phyloP scores from a whole-genome alignment of 1,140 invertebrate genomes.

The Drosophila sechellia region DNA sequence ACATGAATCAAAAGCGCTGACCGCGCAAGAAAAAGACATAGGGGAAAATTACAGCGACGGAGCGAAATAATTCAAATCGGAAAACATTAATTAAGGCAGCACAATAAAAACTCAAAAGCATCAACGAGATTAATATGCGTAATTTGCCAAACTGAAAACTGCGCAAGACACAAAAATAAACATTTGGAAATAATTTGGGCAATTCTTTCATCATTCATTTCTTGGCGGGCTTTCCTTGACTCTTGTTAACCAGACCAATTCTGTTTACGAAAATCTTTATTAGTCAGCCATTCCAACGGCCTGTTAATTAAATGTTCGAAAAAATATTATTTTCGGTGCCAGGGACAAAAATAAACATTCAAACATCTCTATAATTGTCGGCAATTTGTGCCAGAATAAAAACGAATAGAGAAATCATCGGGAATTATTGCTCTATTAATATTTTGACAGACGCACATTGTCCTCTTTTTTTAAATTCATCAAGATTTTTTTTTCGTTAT shows the following conservation, averaged over 20 bases:
- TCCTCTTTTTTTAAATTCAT: slow-evolving; percentile 32
- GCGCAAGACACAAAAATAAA: slow-evolving; percentile 20
- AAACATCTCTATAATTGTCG: slow-evolving; percentile 26
- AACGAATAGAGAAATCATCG: slow-evolving; percentile 22
- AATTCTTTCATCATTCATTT: slow-evolving; percentile 4
- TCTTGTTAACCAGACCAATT: slow-evolving; percentile 13
- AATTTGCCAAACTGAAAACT: slow-evolving; percentile 14
- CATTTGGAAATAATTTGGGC: slow-evolving; percentile 9
- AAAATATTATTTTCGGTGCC: slow-evolving; percentile 31
- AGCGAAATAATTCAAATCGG: slow-evolving; percentile 29
- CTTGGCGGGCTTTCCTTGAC: neutral
- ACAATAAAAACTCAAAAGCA: slow-evolving; percentile 57
- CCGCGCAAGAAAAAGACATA: slow-evolving; percentile 16
- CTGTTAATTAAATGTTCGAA: slow-evolving; percentile 25
- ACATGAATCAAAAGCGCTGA: slow-evolving; percentile 51
- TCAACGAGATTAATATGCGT: slow-evolving; percentile 26
- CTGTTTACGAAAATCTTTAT: slow-evolving; percentile 28
- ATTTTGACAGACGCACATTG: slow-evolving; percentile 41
- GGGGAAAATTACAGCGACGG: slow-evolving; percentile 17
- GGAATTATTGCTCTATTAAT: slow-evolving; percentile 54
- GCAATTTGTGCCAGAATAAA: slow-evolving; percentile 32
- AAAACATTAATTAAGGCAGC: slow-evolving; percentile 65
- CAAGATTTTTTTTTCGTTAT: neutral
- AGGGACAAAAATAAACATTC: slow-evolving; percentile 25
- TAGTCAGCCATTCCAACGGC: slow-evolving; percentile 10